Evolutionary conservation across 2,113 vertebrate genomes (phyloP).

Genomic region (Heliornis fulica): DNA sequence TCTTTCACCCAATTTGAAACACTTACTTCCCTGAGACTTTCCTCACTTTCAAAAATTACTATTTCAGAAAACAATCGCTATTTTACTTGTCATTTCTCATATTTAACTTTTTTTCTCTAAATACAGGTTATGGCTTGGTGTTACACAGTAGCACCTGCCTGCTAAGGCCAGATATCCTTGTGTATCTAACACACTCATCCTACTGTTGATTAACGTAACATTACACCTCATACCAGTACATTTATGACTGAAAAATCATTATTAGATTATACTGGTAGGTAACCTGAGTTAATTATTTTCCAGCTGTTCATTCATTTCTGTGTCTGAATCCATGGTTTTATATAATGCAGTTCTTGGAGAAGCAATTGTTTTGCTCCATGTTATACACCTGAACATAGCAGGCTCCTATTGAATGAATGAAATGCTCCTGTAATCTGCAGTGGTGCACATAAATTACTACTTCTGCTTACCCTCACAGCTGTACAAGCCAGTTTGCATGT

Average conservation of each 20-base stretch:
- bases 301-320: neutral
- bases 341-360: neutral
- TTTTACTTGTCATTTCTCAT: neutral
- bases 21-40: neutral
- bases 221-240: neutral
- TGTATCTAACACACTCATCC: neutral
- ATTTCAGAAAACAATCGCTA: neutral
- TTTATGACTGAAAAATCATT: neutral
- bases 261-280: neutral
- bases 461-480: constrained; percentile 87
- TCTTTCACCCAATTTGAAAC: neutral
- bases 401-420: neutral
- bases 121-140: neutral
- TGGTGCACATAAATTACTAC: neutral
- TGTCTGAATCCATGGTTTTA: neutral
- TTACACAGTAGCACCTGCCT: neutral
- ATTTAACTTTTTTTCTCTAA: neutral
- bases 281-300: neutral
- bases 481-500: constrained; percentile 94
- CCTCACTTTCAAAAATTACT: neutral
- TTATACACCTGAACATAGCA: neutral
- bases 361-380: neutral
- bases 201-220: neutral
- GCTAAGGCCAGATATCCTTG: neutral
- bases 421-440: neutral